Evolutionary conservation across 2,888 invertebrate genomes (phyloP), one percentile per base, ranked within the genome.

Genomic region (Protodeltote pygarga): DNA sequence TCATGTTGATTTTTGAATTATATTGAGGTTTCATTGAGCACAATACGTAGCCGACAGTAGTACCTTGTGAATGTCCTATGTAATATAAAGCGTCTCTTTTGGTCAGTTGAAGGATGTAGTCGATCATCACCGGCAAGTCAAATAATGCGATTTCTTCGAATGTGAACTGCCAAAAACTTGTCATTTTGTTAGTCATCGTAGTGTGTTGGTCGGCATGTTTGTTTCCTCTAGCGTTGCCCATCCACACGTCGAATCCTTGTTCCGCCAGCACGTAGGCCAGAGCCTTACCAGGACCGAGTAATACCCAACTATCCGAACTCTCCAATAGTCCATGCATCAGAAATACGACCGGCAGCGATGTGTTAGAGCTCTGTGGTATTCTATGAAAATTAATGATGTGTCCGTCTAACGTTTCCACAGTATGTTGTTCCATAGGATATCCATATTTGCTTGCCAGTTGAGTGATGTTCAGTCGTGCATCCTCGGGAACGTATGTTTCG

Each of bases 201-300:
- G 85, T 74, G 71, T 93, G 52, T 1, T 34, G 57, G 1, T 79
- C 47, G 1, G 50, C 66, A 3, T 88, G 74, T 71, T 93, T 93
- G 80, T 97, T 97, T 0, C 97, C 97, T 67, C 97, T 92, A 1
- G 94, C 93, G 80, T 98, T 98, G 1, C 96, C 97, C 76, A 98
- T 75, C 97, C 97, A 98, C 0, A 95, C 95, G 65, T 96, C 95
- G 68, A 93, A 95, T 2, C 95, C 95, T 29, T 83, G 72, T 52
- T 95, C 94, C 0, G 94, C 92, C 41, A 96, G 90, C 71, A 94
- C 90, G 83, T 93, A 96, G 63, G 85, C 96, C 42, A 91, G 54
- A 65, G 91, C 93, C 58, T 93, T 93, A 35, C 93, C 84, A 2
- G 93, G 94, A 8, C 95, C 95, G 68, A 94, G 93, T 1, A 95